Conservation (phyloP, 2,113 vertebrate species). For the Leptobrachium ailaonicum region DNA sequence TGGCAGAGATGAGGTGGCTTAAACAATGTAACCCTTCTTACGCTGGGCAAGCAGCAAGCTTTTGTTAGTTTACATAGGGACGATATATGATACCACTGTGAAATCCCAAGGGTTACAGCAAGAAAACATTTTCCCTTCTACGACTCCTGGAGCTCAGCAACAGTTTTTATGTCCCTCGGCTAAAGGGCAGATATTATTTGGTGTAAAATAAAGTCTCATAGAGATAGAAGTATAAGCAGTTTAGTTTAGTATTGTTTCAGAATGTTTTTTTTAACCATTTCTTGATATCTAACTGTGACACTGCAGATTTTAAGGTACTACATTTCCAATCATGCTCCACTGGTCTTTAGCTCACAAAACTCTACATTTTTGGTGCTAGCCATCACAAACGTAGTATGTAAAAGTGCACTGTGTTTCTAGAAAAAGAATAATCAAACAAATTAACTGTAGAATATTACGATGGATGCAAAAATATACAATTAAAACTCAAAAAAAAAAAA, state of each 20-base stretch:
- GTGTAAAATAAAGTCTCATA: conserved; percentile 3
- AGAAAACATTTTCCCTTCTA: background rate
- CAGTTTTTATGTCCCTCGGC: background rate
- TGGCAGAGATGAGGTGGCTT: conserved; percentile 43
- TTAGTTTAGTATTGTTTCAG: background rate
- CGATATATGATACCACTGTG: background rate
- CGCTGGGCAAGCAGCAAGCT: background rate
- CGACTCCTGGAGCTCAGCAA: background rate
- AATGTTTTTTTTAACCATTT: background rate
- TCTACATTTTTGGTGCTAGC: too few species aligned
- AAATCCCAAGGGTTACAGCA: background rate
- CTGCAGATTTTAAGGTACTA: too few species aligned
- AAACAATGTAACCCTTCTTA: conserved; percentile 26
- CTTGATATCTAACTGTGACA: conserved; percentile 1
- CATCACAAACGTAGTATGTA: background rate
- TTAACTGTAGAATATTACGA: too few species aligned
- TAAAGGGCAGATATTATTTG: background rate
- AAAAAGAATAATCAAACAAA: background rate
- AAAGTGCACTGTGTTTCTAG: conserved; percentile 10
- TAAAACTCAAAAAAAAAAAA: too few species aligned
- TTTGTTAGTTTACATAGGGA: background rate
- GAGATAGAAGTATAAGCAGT: conserved; percentile 1
- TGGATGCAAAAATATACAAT: background rate
- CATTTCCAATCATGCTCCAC: too few species aligned
- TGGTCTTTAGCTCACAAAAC: too few species aligned